Conservation (phyloP, 2,888 invertebrate genomes). For the Cryptocephalus moraei region DNA sequence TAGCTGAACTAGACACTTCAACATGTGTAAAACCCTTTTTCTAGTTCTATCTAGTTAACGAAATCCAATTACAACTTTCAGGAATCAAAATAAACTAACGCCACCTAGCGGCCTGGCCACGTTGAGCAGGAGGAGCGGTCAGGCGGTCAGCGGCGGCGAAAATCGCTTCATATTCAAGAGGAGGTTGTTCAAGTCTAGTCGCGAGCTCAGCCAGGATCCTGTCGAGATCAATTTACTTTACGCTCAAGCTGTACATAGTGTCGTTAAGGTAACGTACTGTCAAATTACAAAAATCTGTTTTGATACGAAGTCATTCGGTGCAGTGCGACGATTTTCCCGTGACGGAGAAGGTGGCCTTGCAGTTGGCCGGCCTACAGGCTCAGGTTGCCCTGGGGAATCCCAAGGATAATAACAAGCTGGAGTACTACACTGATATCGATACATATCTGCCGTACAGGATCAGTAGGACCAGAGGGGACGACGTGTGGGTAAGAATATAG, state of each 20-base stretch:
- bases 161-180: constrained; percentile 89
- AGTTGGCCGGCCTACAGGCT: constrained; percentile 87
- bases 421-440: constrained; percentile 84
- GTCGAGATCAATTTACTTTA: constrained; percentile 89
- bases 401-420: constrained; percentile 65
- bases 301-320: constrained; percentile 12
- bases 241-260: constrained; percentile 90
- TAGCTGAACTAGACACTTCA: no score
- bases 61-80: constrained; percentile 17
- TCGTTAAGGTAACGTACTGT: constrained; percentile 67
- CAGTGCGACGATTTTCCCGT: constrained; percentile 92
- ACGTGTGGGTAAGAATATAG: constrained; percentile 64
- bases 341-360: constrained; percentile 87
- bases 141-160: constrained; percentile 71
- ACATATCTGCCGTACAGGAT: constrained; percentile 81
- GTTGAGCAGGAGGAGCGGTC: constrained; percentile 44
- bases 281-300: background rate
- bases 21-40: no score
- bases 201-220: constrained; percentile 88
- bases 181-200: constrained; percentile 75
- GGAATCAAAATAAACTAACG: constrained; percentile 33
- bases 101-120: constrained; percentile 35
- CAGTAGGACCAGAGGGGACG: constrained; percentile 64
- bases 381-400: constrained; percentile 87
- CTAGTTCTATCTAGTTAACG: no score